phyloP scores from a whole-genome alignment of 2,888 invertebrate genomes.

The Axea sp. region DNA sequence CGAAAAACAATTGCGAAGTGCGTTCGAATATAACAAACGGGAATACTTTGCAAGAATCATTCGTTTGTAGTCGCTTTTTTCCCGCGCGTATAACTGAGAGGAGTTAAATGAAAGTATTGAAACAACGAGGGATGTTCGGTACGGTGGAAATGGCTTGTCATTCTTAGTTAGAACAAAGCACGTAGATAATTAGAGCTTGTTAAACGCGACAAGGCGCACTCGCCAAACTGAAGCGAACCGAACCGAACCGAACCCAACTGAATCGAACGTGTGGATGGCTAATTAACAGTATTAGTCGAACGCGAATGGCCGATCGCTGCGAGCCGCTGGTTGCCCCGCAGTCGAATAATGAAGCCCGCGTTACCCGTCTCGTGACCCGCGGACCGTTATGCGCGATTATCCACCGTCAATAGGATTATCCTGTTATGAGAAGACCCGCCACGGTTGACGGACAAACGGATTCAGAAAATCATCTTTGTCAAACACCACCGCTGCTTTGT shows the following conservation, averaged over 20 bases:
- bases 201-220: conserved; percentile 64
- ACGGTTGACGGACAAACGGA: conserved; percentile 60
- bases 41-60: too few species aligned
- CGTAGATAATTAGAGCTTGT: conserved; percentile 70
- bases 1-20: too few species aligned
- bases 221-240: conserved; percentile 63
- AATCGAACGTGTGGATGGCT: conserved; percentile 67
- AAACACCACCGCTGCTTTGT: neutral
- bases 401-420: conserved; percentile 60
- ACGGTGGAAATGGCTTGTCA: conserved; percentile 45
- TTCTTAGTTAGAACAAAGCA: conserved; percentile 32
- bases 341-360: conserved; percentile 68
- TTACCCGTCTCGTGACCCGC: conserved; percentile 46
- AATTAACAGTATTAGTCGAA: conserved; percentile 71
- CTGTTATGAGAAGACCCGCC: conserved; percentile 54
- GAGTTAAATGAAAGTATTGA: too few species aligned
- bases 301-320: conserved; percentile 58
- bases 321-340: conserved; percentile 58
- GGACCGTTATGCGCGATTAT: conserved; percentile 62
- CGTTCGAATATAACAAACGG: too few species aligned
- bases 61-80: too few species aligned
- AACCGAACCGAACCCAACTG: too few species aligned
- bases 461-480: conserved; percentile 38
- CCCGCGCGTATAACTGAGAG: too few species aligned
- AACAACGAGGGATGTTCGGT: conserved; percentile 31